Evolutionary conservation across 1,140 invertebrate genomes (phyloP).

Genomic region (Plectrocnemia conspersa): DNA sequence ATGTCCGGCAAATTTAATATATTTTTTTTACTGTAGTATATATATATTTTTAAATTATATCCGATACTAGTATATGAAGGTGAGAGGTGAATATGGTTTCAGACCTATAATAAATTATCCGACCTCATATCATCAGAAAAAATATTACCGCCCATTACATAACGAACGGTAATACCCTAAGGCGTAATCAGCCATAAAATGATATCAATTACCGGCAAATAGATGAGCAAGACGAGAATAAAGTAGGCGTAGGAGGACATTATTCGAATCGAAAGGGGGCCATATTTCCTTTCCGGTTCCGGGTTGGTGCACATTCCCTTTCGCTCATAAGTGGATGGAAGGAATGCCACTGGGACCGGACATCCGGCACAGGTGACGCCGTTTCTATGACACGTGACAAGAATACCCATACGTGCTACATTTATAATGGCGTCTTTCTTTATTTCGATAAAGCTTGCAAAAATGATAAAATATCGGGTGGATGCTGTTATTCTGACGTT

Average conservation of each 20-base stretch:
- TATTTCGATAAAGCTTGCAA: neutral
- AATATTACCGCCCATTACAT: neutral
- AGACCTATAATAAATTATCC: no score
- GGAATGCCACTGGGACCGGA: neutral
- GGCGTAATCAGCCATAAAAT: neutral
- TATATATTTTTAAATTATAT: no score
- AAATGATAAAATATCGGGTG: slow-evolving; percentile 3
- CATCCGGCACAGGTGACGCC: neutral
- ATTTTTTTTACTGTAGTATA: no score
- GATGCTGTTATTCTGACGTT: neutral
- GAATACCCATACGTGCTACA: no score
- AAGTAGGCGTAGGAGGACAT: neutral
- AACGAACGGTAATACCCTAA: neutral
- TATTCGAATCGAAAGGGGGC: neutral
- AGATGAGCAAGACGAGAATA: neutral
- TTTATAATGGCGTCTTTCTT: no score
- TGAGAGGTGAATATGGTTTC: no score
- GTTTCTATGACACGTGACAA: slow-evolving; percentile 5
- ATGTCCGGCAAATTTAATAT: no score
- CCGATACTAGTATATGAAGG: no score
- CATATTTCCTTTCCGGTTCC: neutral
- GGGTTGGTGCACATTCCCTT: neutral
- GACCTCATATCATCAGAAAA: no score
- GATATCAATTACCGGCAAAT: neutral
- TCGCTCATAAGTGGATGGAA: neutral